These are phyloP conservation scores for Thryonomys swinderianus DNA, from an alignment of 2,113 vertebrate genomes.

Conservation along the genomic window DNA sequence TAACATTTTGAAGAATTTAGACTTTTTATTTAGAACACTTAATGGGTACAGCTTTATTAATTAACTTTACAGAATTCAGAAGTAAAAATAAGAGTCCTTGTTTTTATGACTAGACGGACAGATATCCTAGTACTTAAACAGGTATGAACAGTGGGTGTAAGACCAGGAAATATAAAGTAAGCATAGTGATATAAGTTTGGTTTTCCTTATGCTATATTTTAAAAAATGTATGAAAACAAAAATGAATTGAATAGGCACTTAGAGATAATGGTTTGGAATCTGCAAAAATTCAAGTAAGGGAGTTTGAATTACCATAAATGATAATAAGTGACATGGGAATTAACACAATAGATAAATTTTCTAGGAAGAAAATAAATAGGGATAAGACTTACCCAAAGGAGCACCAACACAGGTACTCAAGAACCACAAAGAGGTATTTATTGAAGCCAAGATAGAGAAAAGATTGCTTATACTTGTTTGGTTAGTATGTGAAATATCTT, in stretches of 20 bases:
- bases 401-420: background rate
- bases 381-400: background rate
- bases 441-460: slow-evolving; percentile 12
- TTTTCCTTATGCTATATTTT: background rate
- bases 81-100: background rate
- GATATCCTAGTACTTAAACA: background rate
- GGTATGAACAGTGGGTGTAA: background rate
- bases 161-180: background rate
- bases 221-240: background rate
- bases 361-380: background rate
- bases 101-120: background rate
- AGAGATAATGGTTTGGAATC: background rate
- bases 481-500: background rate
- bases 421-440: background rate
- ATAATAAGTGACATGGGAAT: background rate
- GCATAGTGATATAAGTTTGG: background rate
- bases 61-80: background rate
- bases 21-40: slow-evolving; percentile 5
- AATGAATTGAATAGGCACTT: background rate
- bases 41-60: background rate
- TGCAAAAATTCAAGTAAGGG: background rate
- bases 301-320: background rate
- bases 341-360: slow-evolving; percentile 23
- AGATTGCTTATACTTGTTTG: slow-evolving; percentile 8
- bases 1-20: slow-evolving; percentile 23